A percentile compares a stretch with the other conserved stretches of the same genome.
Conservation (phyloP, 2,797 vertebrate species). For the Sebastes iracundus region DNA sequence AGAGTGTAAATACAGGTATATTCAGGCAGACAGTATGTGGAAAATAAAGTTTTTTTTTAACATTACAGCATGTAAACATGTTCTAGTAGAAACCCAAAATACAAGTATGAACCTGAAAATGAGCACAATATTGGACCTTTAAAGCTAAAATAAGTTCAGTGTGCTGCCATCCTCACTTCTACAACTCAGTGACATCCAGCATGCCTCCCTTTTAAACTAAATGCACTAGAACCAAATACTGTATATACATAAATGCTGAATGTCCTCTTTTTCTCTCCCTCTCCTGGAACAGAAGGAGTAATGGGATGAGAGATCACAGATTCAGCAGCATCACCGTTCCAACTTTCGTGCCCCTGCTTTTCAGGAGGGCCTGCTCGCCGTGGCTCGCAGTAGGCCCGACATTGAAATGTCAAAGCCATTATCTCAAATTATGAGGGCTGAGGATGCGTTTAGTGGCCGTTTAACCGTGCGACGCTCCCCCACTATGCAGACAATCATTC, state of each 20-base stretch:
- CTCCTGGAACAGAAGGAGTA: conserved; percentile 5
- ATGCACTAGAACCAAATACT: conserved; percentile 38
- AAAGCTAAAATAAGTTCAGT: neutral
- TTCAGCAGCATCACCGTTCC: conserved; percentile 24
- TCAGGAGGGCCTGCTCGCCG: conserved; percentile 22
- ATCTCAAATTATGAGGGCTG: conserved; percentile 66
- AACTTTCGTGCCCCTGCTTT: conserved; percentile 30
- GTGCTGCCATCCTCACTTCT: neutral
- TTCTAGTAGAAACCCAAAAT: no score
- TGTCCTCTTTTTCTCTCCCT: conserved; percentile 7
- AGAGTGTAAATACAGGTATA: no score
- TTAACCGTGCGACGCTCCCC: conserved; percentile 48
- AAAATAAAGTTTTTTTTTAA: no score
- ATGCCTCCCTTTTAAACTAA: conserved; percentile 26
- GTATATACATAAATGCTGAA: conserved; percentile 29
- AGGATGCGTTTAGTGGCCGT: conserved; percentile 61
- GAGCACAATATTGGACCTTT: no score
- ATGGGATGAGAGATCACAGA: conserved; percentile 43
- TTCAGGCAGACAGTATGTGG: no score
- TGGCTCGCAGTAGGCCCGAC: conserved; percentile 39
- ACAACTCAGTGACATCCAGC: conserved; percentile 1
- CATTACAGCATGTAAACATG: no score
- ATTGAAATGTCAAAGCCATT: conserved; percentile 76
- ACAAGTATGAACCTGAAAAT: no score
- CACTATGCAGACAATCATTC: conserved; percentile 43